phyloP scores from a whole-genome alignment of 2,888 invertebrate genomes.

The Lasioglossum calceatum region DNA sequence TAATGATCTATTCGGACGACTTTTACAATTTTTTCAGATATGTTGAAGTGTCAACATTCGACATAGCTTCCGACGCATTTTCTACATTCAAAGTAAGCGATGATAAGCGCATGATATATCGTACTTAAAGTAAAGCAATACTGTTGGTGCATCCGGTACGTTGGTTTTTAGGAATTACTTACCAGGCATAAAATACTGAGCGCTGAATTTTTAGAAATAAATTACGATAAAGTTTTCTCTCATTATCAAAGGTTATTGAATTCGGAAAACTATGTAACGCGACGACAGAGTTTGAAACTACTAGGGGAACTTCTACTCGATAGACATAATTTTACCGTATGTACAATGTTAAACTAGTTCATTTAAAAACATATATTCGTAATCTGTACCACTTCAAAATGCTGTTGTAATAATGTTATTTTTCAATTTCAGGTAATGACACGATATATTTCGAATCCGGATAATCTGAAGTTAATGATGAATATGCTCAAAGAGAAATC shows the following conservation, averaged over 20 bases:
- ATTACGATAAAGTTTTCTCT: constrained; percentile 99
- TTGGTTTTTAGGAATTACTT: constrained; percentile 91
- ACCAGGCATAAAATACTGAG: constrained; percentile 98
- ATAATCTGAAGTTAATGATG: constrained; percentile 99
- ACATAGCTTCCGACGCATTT: constrained; percentile 99
- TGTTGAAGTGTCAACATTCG: constrained; percentile 99
- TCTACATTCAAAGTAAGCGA: constrained; percentile 98
- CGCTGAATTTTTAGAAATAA: constrained; percentile 99
- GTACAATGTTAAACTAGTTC: constrained; percentile 72
- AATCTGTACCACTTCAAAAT: neutral
- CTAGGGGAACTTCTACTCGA: constrained; percentile 98
- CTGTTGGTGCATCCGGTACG: constrained; percentile 64
- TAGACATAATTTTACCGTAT: constrained; percentile 98
- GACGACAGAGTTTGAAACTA: constrained; percentile 98
- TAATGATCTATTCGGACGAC: constrained; percentile 98
- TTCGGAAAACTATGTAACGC: constrained; percentile 99
- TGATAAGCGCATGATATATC: constrained; percentile 52
- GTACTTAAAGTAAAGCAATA: constrained; percentile 55
- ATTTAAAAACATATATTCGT: constrained; percentile 7
- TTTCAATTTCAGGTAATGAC: constrained; percentile 91
- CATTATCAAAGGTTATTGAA: constrained; percentile 98
- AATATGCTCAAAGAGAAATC: constrained; percentile 99
- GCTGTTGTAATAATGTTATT: neutral
- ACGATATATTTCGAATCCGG: constrained; percentile 99
- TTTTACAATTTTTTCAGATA: constrained; percentile 99